A percentile compares a stretch with the other conserved stretches of the same genome.
phyloP scores from a whole-genome alignment of 2,113 vertebrate genomes.

The Passer montanus region DNA sequence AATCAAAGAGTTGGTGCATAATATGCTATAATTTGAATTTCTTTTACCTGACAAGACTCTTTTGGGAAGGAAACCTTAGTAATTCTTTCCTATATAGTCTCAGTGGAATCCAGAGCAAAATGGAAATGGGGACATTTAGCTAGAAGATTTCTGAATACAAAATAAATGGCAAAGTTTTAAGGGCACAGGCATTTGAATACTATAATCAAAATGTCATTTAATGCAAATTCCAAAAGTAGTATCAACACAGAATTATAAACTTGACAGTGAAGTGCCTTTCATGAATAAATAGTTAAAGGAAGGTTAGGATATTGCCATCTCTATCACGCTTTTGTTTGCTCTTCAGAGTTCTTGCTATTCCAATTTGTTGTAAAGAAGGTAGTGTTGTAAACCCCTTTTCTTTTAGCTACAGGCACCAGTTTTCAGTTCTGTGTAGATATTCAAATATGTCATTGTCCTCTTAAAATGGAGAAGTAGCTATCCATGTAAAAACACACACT shows the following conservation, averaged over 20 bases:
- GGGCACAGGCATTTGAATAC: slow-evolving; percentile 64
- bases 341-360: background rate
- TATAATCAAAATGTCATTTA: slow-evolving; percentile 74
- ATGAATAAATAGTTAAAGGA: slow-evolving; percentile 59
- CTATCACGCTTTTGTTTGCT: background rate
- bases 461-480: background rate
- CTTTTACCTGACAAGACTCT: slow-evolving; percentile 1
- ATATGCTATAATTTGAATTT: background rate
- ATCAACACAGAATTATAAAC: slow-evolving; percentile 61
- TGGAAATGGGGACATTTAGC: slow-evolving; percentile 67
- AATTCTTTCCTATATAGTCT: background rate
- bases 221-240: slow-evolving; percentile 65
- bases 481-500: background rate
- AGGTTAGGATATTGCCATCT: slow-evolving; percentile 32
- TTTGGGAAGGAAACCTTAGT: background rate
- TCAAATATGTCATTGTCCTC: background rate
- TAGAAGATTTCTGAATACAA: slow-evolving; percentile 55
- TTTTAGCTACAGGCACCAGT: background rate
- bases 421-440: background rate
- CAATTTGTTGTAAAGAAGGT: background rate
- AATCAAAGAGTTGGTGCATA: background rate
- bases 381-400: background rate
- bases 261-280: slow-evolving; percentile 38
- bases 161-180: slow-evolving; percentile 69
- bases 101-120: slow-evolving; percentile 36